phyloP scores from a whole-genome alignment of 2,888 invertebrate species.

The Branchipolynoe longqiensis region DNA sequence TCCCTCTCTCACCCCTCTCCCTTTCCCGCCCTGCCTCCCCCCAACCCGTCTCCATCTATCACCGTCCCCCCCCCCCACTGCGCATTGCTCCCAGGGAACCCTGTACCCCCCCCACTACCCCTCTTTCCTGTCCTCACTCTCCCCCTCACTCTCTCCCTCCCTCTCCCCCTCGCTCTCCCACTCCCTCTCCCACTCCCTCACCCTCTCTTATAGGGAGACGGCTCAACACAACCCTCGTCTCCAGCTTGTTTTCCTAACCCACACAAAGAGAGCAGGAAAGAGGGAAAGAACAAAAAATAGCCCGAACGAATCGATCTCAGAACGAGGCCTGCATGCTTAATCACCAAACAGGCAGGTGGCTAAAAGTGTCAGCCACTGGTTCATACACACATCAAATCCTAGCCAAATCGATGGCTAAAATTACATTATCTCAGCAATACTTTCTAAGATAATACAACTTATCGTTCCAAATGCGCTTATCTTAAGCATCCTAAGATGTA shows the following conservation, averaged over 20 bases:
- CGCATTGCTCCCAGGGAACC: not conserved
- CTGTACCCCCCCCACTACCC: not conserved
- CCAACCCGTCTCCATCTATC: not conserved
- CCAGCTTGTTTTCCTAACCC: conserved; percentile 29
- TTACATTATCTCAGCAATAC: not conserved
- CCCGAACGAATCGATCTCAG: conserved; percentile 14
- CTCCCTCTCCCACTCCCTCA: conserved; percentile 7
- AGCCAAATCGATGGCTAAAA: too few species aligned
- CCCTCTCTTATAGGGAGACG: conserved; percentile 14
- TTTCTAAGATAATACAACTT: not conserved
- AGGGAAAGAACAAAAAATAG: too few species aligned
- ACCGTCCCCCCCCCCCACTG: not conserved
- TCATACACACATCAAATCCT: too few species aligned
- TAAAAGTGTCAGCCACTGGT: not conserved
- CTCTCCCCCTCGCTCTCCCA: not conserved
- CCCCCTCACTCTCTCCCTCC: not conserved
- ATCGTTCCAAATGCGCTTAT: too few species aligned
- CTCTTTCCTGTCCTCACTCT: not conserved
- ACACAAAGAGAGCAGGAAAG: not conserved
- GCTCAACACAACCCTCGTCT: conserved; percentile 6
- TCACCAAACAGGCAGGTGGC: not conserved
- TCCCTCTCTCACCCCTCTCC: not conserved
- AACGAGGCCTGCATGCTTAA: not conserved
- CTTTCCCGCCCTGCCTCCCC: not conserved
- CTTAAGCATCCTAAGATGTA: too few species aligned